Conservation (phyloP, 2,888 invertebrate genomes). For the Chesias legatella region DNA sequence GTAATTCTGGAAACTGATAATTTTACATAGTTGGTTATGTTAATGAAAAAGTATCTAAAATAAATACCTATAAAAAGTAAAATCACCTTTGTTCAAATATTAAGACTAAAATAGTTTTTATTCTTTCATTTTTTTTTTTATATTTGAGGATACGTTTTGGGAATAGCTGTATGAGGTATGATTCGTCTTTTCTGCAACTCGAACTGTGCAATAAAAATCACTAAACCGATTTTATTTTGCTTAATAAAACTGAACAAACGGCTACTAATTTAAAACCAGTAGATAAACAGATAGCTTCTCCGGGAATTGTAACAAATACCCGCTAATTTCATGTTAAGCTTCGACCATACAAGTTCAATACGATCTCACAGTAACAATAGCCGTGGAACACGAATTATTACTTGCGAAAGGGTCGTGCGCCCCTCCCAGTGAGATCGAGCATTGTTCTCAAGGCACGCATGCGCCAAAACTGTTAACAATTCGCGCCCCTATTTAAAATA, state of each 20-base stretch:
- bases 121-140: too few relatives aligned
- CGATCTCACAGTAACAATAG: constrained; percentile 35
- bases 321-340: constrained; percentile 32
- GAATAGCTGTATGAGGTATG: too few relatives aligned
- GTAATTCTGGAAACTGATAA: too few relatives aligned
- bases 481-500: constrained; percentile 27
- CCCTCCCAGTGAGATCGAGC: constrained; percentile 37
- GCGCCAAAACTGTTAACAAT: constrained; percentile 44
- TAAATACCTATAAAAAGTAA: too few relatives aligned
- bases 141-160: too few relatives aligned
- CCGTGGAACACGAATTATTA: constrained; percentile 39
- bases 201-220: too few relatives aligned
- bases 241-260: constrained; percentile 3
- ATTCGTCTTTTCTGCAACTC: too few relatives aligned
- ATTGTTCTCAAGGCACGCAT: constrained; percentile 45
- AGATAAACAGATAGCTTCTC: constrained; percentile 5
- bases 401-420: constrained; percentile 46
- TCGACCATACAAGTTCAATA: constrained; percentile 28
- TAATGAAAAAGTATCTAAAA: too few relatives aligned
- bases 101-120: too few relatives aligned
- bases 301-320: constrained; percentile 16
- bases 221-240: constrained; percentile 3
- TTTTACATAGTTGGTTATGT: too few relatives aligned
- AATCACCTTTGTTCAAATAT: too few relatives aligned
- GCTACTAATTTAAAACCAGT: constrained; percentile 8